Conservation (phyloP, 92 coral and sea anemone species). For the Desmophyllum pertusum region DNA sequence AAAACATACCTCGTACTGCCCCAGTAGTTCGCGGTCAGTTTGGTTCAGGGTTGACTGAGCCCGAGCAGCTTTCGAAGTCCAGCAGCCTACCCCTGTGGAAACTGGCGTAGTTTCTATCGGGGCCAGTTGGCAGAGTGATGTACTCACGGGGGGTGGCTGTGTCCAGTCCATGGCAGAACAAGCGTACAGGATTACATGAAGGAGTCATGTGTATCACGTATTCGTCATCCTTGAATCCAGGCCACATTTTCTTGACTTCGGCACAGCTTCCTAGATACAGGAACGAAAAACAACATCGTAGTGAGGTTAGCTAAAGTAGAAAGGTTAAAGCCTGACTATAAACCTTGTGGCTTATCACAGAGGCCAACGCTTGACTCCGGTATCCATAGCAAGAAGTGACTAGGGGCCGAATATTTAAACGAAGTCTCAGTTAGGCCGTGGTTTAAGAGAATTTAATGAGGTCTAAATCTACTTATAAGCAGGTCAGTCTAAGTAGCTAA, state of each 20-base stretch:
- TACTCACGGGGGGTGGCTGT: slow-evolving; percentile 87
- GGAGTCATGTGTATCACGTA: slow-evolving; percentile 86
- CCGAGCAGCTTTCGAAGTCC: slow-evolving; percentile 86
- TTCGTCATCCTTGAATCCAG: slow-evolving; percentile 95
- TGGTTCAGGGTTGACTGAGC: slow-evolving; percentile 89
- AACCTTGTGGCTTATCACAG: too few relatives aligned
- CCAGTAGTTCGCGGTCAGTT: slow-evolving; percentile 94
- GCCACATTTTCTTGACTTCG: slow-evolving; percentile 86
- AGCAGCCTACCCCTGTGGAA: slow-evolving; percentile 90
- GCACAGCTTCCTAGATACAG: slow-evolving; percentile 78
- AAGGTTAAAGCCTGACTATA: too few relatives aligned
- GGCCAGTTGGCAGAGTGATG: slow-evolving; percentile 87
- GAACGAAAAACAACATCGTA: neutral
- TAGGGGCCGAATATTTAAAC: too few relatives aligned
- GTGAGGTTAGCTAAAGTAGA: neutral
- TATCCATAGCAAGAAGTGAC: too few relatives aligned
- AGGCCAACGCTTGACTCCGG: too few relatives aligned
- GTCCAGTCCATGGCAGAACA: slow-evolving; percentile 92
- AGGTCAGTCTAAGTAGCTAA: too few relatives aligned
- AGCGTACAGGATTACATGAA: slow-evolving; percentile 88
- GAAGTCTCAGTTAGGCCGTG: too few relatives aligned
- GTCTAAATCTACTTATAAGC: too few relatives aligned
- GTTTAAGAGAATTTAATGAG: too few relatives aligned
- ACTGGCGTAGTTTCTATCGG: slow-evolving; percentile 86
- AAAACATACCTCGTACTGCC: slow-evolving; percentile 85